These are phyloP conservation scores for Andrena praecox DNA, from an alignment of 2,888 invertebrate species.

Conservation along the genomic window DNA sequence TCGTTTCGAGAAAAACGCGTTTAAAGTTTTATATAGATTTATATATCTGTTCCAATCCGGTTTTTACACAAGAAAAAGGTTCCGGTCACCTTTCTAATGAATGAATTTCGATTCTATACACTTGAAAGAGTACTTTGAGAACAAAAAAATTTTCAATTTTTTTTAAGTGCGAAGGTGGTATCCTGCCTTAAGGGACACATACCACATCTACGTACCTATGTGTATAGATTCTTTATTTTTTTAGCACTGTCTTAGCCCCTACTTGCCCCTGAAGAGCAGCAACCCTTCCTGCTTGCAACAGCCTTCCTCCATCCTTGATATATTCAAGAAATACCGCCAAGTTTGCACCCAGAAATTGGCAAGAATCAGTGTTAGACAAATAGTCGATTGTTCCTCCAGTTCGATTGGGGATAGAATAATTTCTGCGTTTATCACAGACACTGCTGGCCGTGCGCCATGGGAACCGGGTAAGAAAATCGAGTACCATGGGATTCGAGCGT, in stretches of 20 bases:
- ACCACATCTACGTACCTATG: too few relatives aligned
- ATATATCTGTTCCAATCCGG: too few relatives aligned
- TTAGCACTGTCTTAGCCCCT: background rate
- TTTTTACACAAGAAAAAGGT: too few relatives aligned
- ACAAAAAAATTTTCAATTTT: too few relatives aligned
- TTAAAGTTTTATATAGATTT: too few relatives aligned
- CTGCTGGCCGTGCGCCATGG: conserved; percentile 26
- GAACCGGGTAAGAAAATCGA: conserved; percentile 50
- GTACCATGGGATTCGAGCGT: conserved; percentile 73
- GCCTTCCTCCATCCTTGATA: background rate
- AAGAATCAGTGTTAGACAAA: conserved; percentile 15
- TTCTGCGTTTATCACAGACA: conserved; percentile 44
- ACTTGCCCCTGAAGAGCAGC: background rate
- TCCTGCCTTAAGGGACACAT: too few relatives aligned
- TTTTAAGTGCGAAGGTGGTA: too few relatives aligned
- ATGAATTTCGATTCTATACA: too few relatives aligned
- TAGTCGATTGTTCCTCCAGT: conserved; percentile 19
- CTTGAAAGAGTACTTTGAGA: too few relatives aligned
- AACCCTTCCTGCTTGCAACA: background rate
- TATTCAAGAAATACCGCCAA: conserved; percentile 25
- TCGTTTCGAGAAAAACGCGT: too few relatives aligned
- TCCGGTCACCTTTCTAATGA: too few relatives aligned
- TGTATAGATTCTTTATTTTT: too few relatives aligned
- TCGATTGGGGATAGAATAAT: conserved; percentile 34
- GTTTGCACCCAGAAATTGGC: conserved; percentile 30